These are phyloP conservation scores for Catharus minimus DNA, from an alignment of 2,113 vertebrate genomes.

Conservation along the genomic window DNA sequence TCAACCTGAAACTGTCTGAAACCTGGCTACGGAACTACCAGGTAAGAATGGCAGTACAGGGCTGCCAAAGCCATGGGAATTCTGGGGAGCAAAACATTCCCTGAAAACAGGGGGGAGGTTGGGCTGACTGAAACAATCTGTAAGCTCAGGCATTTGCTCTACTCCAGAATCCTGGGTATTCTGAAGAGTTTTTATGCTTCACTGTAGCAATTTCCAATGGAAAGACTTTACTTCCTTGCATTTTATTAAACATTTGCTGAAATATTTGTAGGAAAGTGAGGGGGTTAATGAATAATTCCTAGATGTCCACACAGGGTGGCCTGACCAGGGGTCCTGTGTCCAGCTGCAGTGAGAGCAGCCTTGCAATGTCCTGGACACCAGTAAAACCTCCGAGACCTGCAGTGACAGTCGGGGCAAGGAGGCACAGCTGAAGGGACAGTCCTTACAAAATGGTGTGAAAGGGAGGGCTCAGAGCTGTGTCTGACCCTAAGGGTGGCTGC, in stretches of 20 bases:
- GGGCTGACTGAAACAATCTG: background rate
- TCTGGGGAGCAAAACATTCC: background rate
- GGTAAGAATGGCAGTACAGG: slow-evolving; percentile 69
- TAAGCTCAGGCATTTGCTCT: background rate
- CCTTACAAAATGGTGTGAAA: no score
- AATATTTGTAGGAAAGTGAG: background rate
- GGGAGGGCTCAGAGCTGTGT: background rate
- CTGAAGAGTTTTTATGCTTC: background rate
- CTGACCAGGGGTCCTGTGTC: background rate
- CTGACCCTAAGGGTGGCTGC: background rate
- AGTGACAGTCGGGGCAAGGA: background rate
- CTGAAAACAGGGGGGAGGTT: background rate
- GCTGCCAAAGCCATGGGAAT: background rate
- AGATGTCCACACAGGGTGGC: background rate
- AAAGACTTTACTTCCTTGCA: background rate
- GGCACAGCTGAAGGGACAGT: background rate
- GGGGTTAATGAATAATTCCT: no score
- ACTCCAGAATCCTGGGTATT: rapidly evolving
- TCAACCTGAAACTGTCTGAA: slow-evolving; percentile 90
- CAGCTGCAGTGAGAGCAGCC: background rate
- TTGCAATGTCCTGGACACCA: background rate
- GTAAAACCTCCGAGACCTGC: background rate
- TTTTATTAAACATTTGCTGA: background rate
- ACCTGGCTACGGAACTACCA: slow-evolving; percentile 96
- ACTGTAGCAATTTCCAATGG: background rate